Conservation (phyloP, 1,140 invertebrate genomes). For the Magallana ariakensis region DNA sequence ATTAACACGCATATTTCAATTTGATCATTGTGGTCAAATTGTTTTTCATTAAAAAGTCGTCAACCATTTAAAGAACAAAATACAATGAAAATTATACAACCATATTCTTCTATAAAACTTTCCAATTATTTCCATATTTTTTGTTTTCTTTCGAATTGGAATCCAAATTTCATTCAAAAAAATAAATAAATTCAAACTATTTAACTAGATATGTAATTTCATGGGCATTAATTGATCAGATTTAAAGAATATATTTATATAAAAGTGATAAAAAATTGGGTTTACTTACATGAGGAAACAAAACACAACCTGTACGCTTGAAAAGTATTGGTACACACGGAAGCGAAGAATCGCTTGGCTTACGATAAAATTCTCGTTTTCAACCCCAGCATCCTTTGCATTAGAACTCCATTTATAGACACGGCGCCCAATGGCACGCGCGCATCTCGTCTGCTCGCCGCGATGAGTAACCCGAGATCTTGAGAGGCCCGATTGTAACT, state of each 20-base stretch:
- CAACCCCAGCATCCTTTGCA: background rate
- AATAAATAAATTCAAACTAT: too few species aligned
- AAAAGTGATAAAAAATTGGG: background rate
- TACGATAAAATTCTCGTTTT: slow-evolving; percentile 35
- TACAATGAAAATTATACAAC: too few species aligned
- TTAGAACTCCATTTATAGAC: slow-evolving; percentile 34
- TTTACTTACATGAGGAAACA: slow-evolving; percentile 25
- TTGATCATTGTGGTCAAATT: too few species aligned
- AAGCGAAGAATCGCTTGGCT: background rate
- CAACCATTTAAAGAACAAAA: too few species aligned
- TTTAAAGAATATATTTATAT: background rate
- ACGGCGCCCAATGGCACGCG: slow-evolving; percentile 1
- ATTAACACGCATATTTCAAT: too few species aligned
- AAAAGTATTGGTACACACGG: slow-evolving; percentile 7
- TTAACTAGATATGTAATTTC: too few species aligned
- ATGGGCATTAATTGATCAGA: too few species aligned
- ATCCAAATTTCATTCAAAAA: too few species aligned
- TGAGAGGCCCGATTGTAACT: slow-evolving; percentile 29
- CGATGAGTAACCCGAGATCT: slow-evolving; percentile 33
- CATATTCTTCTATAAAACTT: too few species aligned
- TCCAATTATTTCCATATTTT: too few species aligned
- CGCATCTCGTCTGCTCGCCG: background rate
- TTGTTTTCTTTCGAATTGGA: too few species aligned
- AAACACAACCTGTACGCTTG: slow-evolving; percentile 24
- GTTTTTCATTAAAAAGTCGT: too few species aligned